Evolutionary conservation across 2,113 vertebrate genomes (phyloP).

Genomic region (Leucoraja erinaceus): DNA sequence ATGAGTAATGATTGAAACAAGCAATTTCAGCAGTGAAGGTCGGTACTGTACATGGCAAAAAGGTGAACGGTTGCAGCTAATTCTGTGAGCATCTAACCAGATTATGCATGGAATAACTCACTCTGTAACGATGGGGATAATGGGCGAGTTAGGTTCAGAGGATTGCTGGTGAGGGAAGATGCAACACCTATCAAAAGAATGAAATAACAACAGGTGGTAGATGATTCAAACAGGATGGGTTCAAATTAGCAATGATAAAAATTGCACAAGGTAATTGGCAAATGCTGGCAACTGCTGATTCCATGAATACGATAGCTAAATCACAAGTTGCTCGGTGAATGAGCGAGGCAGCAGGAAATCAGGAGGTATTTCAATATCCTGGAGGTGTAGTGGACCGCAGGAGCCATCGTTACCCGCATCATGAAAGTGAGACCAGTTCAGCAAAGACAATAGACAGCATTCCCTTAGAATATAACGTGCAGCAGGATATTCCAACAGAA

Average conservation of each 20-base stretch:
- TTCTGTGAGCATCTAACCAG: background rate
- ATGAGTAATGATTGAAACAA: background rate
- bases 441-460: background rate
- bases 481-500: background rate
- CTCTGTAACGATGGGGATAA: background rate
- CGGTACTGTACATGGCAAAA: background rate
- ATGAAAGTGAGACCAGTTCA: constrained; percentile 1
- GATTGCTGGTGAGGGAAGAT: background rate
- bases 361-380: constrained; percentile 5
- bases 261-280: constrained; percentile 7
- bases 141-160: background rate
- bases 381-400: constrained; percentile 13
- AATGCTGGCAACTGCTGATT: background rate
- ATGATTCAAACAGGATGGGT: constrained; percentile 21
- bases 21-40: background rate
- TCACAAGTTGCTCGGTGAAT: background rate
- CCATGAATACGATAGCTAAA: background rate
- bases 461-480: background rate
- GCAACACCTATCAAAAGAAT: constrained; percentile 6
- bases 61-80: background rate
- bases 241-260: constrained; percentile 22
- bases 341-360: constrained; percentile 8
- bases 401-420: background rate
- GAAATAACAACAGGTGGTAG: constrained; percentile 5
- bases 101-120: background rate